Percentiles rank a stretch among this genome's conserved stretches.
Evolutionary conservation across 2,113 vertebrate genomes (phyloP).

Genomic region (Poecilia latipinna): DNA sequence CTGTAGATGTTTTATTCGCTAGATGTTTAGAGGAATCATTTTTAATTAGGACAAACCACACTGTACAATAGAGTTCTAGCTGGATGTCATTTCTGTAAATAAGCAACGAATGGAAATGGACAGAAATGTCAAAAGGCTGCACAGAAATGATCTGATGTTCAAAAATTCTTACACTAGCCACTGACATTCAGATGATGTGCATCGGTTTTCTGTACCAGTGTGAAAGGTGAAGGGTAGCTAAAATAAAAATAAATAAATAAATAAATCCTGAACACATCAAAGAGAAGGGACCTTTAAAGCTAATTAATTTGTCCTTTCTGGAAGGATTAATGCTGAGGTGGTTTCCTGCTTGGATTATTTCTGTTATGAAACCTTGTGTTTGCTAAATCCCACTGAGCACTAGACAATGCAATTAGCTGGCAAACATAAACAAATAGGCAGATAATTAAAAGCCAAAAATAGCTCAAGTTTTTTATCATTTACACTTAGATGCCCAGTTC

Average conservation of each 20-base stretch:
- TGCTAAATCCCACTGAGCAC: slow-evolving; percentile 8
- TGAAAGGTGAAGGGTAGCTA: slow-evolving; percentile 35
- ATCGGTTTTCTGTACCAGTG: slow-evolving; percentile 46
- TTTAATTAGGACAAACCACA: slow-evolving; percentile 23
- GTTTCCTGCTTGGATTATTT: slow-evolving; percentile 51
- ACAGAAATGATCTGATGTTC: slow-evolving; percentile 55
- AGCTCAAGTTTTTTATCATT: not conserved
- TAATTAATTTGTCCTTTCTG: slow-evolving; percentile 79
- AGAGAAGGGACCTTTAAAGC: slow-evolving; percentile 73
- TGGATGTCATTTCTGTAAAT: slow-evolving; percentile 43
- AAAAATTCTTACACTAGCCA: slow-evolving; percentile 46
- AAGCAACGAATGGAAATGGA: slow-evolving; percentile 51
- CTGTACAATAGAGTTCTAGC: slow-evolving; percentile 20
- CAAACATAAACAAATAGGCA: slow-evolving; percentile 1
- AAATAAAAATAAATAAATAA: not conserved
- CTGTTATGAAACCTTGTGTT: slow-evolving; percentile 34
- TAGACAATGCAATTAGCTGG: slow-evolving; percentile 10
- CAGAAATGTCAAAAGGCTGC: slow-evolving; percentile 62
- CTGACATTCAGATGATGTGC: slow-evolving; percentile 66
- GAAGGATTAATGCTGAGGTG: slow-evolving; percentile 66
- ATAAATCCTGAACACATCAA: slow-evolving; percentile 66
- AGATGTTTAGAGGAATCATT: not conserved
- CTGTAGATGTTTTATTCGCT: not conserved
- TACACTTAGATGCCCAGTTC: not conserved
- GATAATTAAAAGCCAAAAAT: slow-evolving; percentile 7